Conservation (phyloP, 2,113 vertebrate species). For the Camelus dromedarius region DNA sequence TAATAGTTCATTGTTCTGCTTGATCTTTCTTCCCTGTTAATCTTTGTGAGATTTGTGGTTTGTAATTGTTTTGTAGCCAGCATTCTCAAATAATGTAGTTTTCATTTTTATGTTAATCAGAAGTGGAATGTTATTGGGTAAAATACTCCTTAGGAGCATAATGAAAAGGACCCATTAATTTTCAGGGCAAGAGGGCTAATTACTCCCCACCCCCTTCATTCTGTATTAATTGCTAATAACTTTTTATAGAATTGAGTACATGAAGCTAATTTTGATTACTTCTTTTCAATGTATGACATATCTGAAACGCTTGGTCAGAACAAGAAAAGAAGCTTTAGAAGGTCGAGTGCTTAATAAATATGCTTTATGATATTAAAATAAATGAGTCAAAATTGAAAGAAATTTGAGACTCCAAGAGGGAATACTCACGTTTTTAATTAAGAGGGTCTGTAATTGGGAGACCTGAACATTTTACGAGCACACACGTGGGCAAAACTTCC, state of each 20-base stretch:
- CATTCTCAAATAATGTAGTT: conserved; percentile 79
- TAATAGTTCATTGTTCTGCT: conserved; percentile 63
- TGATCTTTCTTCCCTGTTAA: conserved; percentile 66
- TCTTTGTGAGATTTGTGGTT: conserved; percentile 68
- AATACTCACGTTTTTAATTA: conserved; percentile 69
- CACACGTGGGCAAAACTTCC: neutral
- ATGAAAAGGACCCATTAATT: conserved; percentile 87
- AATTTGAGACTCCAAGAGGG: conserved; percentile 24
- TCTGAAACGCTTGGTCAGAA: conserved; percentile 54
- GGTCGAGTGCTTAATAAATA: conserved; percentile 50
- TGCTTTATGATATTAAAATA: conserved; percentile 52
- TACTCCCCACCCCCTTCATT: conserved; percentile 80
- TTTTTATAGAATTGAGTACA: conserved; percentile 83
- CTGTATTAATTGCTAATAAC: conserved; percentile 85
- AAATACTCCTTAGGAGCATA: conserved; percentile 84
- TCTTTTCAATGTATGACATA: conserved; percentile 60
- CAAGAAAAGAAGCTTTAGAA: conserved; percentile 61
- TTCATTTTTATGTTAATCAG: conserved; percentile 83
- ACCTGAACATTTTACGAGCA: conserved; percentile 44
- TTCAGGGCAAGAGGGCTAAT: conserved; percentile 86
- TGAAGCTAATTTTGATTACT: conserved; percentile 80
- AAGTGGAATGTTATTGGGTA: conserved; percentile 83
- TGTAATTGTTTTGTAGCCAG: conserved; percentile 77
- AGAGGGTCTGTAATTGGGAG: conserved; percentile 5
- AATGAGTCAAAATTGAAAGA: conserved; percentile 64